Evolutionary conservation across 2,113 vertebrate genomes (phyloP).

Genomic region (Xyrauchen texanus): DNA sequence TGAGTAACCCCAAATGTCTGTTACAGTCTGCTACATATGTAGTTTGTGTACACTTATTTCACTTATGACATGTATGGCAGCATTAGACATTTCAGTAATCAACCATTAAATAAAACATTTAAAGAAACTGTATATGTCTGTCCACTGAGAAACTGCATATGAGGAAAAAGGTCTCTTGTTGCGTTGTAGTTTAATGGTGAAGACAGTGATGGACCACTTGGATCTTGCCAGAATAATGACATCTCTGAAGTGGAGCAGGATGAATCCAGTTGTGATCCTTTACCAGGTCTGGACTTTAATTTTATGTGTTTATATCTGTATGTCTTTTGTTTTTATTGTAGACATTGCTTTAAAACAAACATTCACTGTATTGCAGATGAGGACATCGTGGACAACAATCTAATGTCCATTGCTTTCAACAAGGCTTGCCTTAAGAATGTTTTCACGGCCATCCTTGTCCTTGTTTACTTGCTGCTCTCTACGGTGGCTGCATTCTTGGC

Average conservation of each 20-base stretch:
- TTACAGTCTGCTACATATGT: no score
- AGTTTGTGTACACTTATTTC: no score
- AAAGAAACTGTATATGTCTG: no score
- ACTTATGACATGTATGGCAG: no score
- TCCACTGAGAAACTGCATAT: no score
- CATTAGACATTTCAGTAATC: no score
- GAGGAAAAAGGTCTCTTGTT: neutral
- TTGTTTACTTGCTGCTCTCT: conserved; percentile 92
- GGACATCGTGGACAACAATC: conserved; percentile 64
- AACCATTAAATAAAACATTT: no score
- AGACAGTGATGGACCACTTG: conserved; percentile 69
- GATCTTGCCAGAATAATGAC: conserved; percentile 61
- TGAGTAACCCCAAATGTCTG: no score
- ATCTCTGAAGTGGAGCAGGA: conserved; percentile 55
- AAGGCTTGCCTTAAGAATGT: conserved; percentile 92
- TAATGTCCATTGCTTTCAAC: conserved; percentile 76
- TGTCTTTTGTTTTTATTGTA: no score
- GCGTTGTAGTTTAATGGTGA: conserved; percentile 80
- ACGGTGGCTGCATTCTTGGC: conserved; percentile 89
- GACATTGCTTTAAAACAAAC: neutral
- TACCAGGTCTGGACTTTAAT: conserved; percentile 72
- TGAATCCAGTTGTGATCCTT: conserved; percentile 58
- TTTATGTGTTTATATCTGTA: no score
- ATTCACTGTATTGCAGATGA: conserved; percentile 44
- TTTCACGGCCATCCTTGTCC: conserved; percentile 88